A percentile compares a stretch with the other conserved stretches of the same genome.
These are phyloP conservation scores for Agrilus biguttatus DNA, from an alignment of 2,888 invertebrate genomes.

Conservation along the genomic window DNA sequence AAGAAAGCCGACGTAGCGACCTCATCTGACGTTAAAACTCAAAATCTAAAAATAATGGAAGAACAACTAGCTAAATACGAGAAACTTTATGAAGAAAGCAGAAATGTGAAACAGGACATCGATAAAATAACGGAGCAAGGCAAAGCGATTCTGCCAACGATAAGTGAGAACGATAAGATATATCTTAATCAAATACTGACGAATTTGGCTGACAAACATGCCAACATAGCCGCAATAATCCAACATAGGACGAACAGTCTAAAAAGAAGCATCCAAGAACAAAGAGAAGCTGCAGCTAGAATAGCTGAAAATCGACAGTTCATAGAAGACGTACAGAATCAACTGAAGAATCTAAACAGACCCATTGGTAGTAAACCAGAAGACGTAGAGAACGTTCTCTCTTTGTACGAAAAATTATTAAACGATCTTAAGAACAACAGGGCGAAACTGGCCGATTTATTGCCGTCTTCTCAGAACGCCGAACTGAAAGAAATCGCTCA, in stretches of 20 bases:
- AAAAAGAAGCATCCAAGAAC: conserved; percentile 64
- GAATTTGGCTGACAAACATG: conserved; percentile 63
- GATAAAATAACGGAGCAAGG: conserved; percentile 65
- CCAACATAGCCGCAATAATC: conserved; percentile 57
- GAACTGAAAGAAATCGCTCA: conserved; percentile 65
- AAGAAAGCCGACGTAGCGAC: conserved; percentile 81
- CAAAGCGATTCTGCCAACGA: conserved; percentile 61
- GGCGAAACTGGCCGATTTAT: conserved; percentile 57
- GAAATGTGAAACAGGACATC: conserved; percentile 53
- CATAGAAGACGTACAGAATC: conserved; percentile 67
- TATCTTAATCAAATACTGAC: conserved; percentile 69
- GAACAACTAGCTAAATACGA: conserved; percentile 81
- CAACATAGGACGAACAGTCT: conserved; percentile 60
- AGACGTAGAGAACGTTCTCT: conserved; percentile 73
- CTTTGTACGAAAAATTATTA: conserved; percentile 63
- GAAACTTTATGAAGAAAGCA: conserved; percentile 60
- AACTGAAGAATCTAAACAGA: conserved; percentile 67
- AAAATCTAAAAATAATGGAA: conserved; percentile 68
- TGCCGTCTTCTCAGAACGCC: conserved; percentile 56
- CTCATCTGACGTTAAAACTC: conserved; percentile 63
- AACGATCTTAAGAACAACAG: conserved; percentile 66
- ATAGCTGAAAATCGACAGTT: conserved; percentile 69
- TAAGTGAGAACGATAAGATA: conserved; percentile 75
- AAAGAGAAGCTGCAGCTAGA: conserved; percentile 65
- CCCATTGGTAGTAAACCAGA: conserved; percentile 79